Conservation (phyloP, 2,113 vertebrate species). For the Tragelaphus imberbis region DNA sequence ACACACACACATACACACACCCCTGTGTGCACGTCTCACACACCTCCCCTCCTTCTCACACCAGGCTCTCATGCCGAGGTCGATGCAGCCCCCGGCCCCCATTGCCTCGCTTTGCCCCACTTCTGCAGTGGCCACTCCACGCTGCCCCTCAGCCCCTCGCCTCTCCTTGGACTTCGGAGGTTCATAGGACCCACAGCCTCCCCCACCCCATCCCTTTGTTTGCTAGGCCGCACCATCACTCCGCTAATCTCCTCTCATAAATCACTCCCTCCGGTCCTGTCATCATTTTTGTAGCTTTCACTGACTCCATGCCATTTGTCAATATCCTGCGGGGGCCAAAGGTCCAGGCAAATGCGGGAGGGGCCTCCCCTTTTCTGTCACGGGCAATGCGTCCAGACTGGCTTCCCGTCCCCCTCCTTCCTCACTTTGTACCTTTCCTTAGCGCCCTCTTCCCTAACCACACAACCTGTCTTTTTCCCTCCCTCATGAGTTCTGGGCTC, state of each 20-base stretch:
- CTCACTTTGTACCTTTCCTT: background rate
- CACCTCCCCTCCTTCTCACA: background rate
- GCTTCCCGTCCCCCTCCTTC: background rate
- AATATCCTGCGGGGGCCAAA: background rate
- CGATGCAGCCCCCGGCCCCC: background rate
- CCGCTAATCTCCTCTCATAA: constrained; percentile 5
- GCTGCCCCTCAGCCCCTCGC: background rate
- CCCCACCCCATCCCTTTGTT: background rate
- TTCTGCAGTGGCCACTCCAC: background rate
- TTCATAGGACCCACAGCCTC: background rate
- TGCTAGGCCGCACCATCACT: background rate
- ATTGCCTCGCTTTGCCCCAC: background rate
- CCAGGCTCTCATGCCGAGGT: background rate
- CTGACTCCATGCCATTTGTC: constrained; percentile 25
- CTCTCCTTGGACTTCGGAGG: background rate
- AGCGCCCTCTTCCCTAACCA: background rate
- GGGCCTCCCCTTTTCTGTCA: background rate
- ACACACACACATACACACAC: too few species aligned
- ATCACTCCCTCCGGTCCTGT: constrained; percentile 30
- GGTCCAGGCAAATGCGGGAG: background rate
- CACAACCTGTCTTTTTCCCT: background rate
- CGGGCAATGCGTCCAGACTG: accelerated
- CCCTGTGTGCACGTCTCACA: background rate
- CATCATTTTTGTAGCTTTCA: constrained; percentile 11
- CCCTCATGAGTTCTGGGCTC: background rate